Conservation (phyloP, 2,797 vertebrate species). For the Sebastolobus alascanus region DNA sequence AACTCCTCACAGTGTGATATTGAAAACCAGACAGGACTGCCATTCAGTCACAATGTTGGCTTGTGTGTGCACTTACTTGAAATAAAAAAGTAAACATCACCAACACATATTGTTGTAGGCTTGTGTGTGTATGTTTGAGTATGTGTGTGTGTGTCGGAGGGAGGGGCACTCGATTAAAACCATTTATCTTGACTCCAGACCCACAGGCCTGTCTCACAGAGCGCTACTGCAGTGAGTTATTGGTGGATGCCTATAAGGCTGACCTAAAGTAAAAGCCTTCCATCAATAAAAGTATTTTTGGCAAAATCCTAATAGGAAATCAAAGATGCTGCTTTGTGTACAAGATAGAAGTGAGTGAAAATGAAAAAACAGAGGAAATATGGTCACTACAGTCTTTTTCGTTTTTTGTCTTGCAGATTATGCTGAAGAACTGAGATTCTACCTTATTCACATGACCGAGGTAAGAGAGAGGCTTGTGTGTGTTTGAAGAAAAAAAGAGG, state of each 20-base stretch:
- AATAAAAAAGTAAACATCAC: constrained; percentile 39
- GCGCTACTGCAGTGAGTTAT: constrained; percentile 45
- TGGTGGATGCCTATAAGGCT: constrained; percentile 30
- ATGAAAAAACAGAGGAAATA: background rate
- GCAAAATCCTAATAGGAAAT: constrained; percentile 42
- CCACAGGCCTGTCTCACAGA: constrained; percentile 51
- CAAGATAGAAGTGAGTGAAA: background rate
- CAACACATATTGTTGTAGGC: constrained; percentile 1
- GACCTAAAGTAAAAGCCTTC: constrained; percentile 56
- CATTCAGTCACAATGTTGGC: constrained; percentile 9
- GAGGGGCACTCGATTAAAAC: constrained; percentile 57
- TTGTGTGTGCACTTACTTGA: background rate
- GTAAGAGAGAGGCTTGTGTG: constrained; percentile 82
- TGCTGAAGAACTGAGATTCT: constrained; percentile 92
- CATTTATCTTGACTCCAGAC: constrained; percentile 63
- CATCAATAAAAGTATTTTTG: constrained; percentile 43
- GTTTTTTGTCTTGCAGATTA: constrained; percentile 81
- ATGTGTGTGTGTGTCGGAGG: background rate
- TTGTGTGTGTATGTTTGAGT: constrained; percentile 17
- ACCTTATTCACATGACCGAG: constrained; percentile 95
- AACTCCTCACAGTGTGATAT: constrained; percentile 10
- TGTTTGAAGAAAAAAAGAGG: constrained; percentile 12
- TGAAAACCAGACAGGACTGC: background rate
- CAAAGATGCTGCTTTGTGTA: constrained; percentile 23
- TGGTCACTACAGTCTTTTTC: background rate